Evolutionary conservation across 1,140 invertebrate genomes (phyloP).

Genomic region (Drosophila subpulchrella): DNA sequence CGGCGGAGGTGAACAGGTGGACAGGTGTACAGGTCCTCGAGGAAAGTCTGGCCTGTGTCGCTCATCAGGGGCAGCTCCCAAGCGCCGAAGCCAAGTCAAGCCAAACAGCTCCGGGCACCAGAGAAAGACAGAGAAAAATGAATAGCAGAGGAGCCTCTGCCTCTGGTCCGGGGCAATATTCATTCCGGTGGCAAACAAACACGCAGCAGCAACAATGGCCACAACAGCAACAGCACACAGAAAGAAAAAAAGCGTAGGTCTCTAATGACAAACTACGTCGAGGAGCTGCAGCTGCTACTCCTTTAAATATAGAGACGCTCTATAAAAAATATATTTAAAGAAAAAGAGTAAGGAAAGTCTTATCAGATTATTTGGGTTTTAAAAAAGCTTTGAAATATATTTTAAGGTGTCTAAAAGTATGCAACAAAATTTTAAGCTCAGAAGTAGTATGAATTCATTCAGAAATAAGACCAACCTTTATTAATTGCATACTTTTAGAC

Average conservation of each 20-base stretch:
- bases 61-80: conserved; percentile 24
- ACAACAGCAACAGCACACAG: conserved; percentile 27
- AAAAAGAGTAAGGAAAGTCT: too few relatives aligned
- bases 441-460: too few relatives aligned
- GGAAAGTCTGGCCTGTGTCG: conserved; percentile 32
- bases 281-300: too few relatives aligned
- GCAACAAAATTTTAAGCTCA: too few relatives aligned
- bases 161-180: conserved; percentile 70
- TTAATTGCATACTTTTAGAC: too few relatives aligned
- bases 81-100: conserved; percentile 63
- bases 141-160: conserved; percentile 19
- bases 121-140: conserved; percentile 24
- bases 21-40: conserved; percentile 43
- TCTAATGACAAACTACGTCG: background rate
- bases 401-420: too few relatives aligned
- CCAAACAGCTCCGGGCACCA: conserved; percentile 65
- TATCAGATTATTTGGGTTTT: too few relatives aligned
- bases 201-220: conserved; percentile 68
- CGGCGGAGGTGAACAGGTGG: conserved; percentile 24
- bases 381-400: too few relatives aligned
- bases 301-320: too few relatives aligned
- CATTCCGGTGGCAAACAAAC: conserved; percentile 79
- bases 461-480: too few relatives aligned
- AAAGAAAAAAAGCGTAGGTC: background rate
- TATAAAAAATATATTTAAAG: too few relatives aligned